phyloP scores from a whole-genome alignment of 2,797 vertebrate genomes.

The Tragopan temminckii region DNA sequence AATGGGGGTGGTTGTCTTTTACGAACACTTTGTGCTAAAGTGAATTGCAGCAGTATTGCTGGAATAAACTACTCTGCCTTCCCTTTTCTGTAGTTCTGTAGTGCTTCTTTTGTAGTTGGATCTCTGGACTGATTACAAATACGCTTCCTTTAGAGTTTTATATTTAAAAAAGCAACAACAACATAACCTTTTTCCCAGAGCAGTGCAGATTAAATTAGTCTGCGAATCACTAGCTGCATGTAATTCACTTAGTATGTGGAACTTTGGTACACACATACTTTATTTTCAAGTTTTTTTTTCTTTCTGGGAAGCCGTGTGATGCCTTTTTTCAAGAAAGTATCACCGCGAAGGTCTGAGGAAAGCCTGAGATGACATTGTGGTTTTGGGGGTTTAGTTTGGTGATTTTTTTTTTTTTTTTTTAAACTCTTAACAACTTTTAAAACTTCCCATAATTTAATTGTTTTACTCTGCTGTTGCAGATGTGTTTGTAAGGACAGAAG shows the following conservation, averaged over 20 bases:
- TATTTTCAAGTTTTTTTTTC: background rate
- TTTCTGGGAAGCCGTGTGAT: background rate
- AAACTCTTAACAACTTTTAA: background rate
- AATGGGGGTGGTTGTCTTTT: constrained; percentile 35
- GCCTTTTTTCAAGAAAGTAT: too few species aligned
- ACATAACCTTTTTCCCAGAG: background rate
- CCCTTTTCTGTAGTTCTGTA: constrained; percentile 25
- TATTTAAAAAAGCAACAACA: background rate
- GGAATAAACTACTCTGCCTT: constrained; percentile 78
- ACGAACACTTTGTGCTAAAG: constrained; percentile 7
- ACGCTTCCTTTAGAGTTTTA: rapidly evolving
- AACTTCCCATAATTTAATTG: background rate
- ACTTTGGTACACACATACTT: background rate
- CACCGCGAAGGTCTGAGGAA: too few species aligned
- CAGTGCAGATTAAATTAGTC: background rate
- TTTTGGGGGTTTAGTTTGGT: background rate
- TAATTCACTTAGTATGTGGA: rapidly evolving
- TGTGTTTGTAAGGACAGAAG: too few species aligned
- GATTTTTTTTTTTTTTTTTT: background rate
- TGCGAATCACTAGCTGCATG: rapidly evolving
- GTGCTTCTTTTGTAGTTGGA: background rate
- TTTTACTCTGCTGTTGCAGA: rapidly evolving
- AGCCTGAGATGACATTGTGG: background rate
- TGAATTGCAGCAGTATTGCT: constrained; percentile 5
- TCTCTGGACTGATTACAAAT: background rate